These are phyloP conservation scores for Diadumene lineata DNA, from an alignment of 92 coral and sea anemone genomes.

Conservation along the genomic window DNA sequence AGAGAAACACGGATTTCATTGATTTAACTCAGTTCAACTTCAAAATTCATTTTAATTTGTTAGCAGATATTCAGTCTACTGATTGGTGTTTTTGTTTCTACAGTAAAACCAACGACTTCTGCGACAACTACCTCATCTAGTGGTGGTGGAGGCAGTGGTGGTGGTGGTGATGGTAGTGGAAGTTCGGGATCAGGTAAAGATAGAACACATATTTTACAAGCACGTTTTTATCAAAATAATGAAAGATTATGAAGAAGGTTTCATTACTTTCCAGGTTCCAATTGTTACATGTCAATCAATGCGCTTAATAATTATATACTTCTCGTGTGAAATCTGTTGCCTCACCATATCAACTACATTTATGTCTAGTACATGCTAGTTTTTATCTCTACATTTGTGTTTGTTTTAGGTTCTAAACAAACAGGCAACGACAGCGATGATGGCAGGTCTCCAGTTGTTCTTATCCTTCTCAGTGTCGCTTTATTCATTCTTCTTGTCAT, in stretches of 20 bases:
- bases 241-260: too few relatives aligned
- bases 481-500: slow-evolving; percentile 30
- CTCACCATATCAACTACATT: too few relatives aligned
- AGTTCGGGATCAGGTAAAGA: not conserved
- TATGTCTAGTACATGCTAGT: too few relatives aligned
- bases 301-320: too few relatives aligned
- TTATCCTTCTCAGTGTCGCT: slow-evolving; percentile 23
- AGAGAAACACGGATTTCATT: too few relatives aligned
- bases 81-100: not conserved
- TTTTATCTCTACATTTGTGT: not conserved
- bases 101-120: not conserved
- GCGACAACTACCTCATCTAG: not conserved
- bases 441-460: slow-evolving; percentile 26
- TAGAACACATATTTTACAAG: too few relatives aligned
- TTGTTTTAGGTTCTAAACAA: not conserved
- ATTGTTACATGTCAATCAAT: too few relatives aligned
- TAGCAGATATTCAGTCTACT: too few relatives aligned
- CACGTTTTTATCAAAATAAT: not conserved
- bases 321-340: too few relatives aligned
- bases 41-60: too few relatives aligned
- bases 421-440: slow-evolving; percentile 1
- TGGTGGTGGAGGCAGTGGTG: not conserved
- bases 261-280: too few relatives aligned
- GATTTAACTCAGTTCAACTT: too few relatives aligned
- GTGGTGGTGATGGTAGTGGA: slow-evolving; percentile 1